Evolutionary conservation across 2,113 vertebrate genomes (phyloP), one percentile per base, ranked within the genome.

Genomic region (Eptatretus burgeri): DNA sequence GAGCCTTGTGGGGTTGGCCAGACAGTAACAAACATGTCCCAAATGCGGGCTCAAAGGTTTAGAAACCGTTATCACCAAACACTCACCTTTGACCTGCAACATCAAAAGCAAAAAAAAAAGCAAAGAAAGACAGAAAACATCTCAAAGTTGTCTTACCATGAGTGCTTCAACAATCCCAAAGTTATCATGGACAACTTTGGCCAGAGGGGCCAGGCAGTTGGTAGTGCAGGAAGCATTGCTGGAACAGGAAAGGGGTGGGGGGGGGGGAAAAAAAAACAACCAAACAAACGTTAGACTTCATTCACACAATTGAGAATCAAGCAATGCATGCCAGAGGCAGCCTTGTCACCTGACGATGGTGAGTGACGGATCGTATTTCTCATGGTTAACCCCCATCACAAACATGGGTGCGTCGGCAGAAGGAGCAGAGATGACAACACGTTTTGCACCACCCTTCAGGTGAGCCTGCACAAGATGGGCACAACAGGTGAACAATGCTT

Each of bases 181-280:
- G 71, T 66, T 75, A 67, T 85, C 82, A 10, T 84, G 73, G 73
- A 85, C 77, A 73, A 85, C 80, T 74, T 85, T 85, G 69, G 79
- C 81, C 63, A 85, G 69, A 8, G 82, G 82, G 4, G 81, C 82
- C 75, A 85, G 76, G 76, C 82, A 84, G 77, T 85, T 85, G 72
- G 83, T 85, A 67, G 82, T 87, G 69, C 82, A 85, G 72, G 82
- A 85, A 63, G 82, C 81, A 50, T 87, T 87, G 72, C 83, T 87
- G 71, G 64, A 71, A 73, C 1, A n/a, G 52, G 20, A 51, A 20
- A 10, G 49, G 64, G n/a, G 72, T 67, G 18, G 11, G 27, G 63
- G 17, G 12, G 16, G 12, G n/a, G 14, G 20, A 50, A 41, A 41
- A 41, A 41, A 41, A 41, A 41, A 41, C 3, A 41, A 5, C 27